Percentiles rank a stretch among this genome's conserved stretches.
These are phyloP conservation scores for Bombyx mandarina DNA, from an alignment of 1,140 invertebrate genomes.

Conservation along the genomic window DNA sequence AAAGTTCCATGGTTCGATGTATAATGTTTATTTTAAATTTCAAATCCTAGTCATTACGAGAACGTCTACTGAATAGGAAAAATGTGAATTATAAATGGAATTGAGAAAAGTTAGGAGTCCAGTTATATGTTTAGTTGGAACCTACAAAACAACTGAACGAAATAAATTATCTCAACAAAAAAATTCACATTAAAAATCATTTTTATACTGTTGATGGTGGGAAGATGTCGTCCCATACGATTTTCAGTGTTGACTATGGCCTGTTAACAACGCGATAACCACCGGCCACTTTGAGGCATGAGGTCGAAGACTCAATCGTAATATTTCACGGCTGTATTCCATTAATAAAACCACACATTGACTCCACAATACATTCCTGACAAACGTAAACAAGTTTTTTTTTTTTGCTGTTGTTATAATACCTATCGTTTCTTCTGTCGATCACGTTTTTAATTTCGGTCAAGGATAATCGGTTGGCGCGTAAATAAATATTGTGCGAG, in stretches of 20 bases:
- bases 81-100: constrained; percentile 10
- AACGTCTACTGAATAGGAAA: constrained; percentile 21
- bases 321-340: too few species aligned
- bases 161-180: too few species aligned
- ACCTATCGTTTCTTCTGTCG: constrained; percentile 13
- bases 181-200: too few species aligned
- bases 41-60: constrained; percentile 16
- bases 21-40: constrained; percentile 29
- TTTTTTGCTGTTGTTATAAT: constrained; percentile 16
- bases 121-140: constrained; percentile 16
- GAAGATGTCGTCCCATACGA: too few species aligned
- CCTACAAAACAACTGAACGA: too few species aligned
- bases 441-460: constrained; percentile 28
- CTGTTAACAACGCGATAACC: too few species aligned
- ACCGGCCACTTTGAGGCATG: too few species aligned
- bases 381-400: constrained; percentile 21
- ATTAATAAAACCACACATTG: too few species aligned
- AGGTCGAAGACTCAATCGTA: too few species aligned
- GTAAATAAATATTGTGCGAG: constrained; percentile 7
- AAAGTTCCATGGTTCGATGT: constrained; percentile 33
- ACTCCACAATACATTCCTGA: constrained; percentile 1
- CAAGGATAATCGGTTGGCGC: constrained; percentile 24
- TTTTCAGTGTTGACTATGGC: too few species aligned
- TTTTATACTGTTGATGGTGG: too few species aligned
- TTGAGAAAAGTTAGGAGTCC: constrained; percentile 19